Evolutionary conservation across 2,888 invertebrate species (phyloP).

Genomic region (Ophion obscuratus): DNA sequence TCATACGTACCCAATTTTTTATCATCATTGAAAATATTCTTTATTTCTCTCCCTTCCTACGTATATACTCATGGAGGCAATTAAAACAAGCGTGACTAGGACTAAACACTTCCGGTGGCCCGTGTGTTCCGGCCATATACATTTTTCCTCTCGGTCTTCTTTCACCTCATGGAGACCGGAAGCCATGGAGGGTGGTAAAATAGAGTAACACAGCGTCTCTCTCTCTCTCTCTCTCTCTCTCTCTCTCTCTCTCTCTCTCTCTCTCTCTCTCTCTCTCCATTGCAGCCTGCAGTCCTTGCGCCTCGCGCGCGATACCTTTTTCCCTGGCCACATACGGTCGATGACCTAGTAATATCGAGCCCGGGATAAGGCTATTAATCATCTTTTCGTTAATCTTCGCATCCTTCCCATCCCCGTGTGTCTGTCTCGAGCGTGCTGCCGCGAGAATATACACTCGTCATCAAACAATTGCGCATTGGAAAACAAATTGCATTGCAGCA

Average conservation of each 20-base stretch:
- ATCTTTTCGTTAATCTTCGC: constrained; percentile 42
- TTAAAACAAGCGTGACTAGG: constrained; percentile 82
- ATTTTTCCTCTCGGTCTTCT: constrained; percentile 34
- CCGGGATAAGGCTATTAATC: constrained; percentile 48
- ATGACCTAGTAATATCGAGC: constrained; percentile 56
- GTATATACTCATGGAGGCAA: constrained; percentile 66
- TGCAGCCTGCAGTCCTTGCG: constrained; percentile 44
- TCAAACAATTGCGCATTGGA: neutral
- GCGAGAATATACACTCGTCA: neutral
- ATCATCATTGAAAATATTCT: constrained; percentile 25
- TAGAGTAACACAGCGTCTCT: constrained; percentile 33
- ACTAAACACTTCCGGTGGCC: constrained; percentile 80
- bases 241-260: neutral
- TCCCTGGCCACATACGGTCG: constrained; percentile 52
- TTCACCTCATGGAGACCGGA: constrained; percentile 58
- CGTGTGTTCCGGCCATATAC: constrained; percentile 28
- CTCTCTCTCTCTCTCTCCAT: constrained; percentile 2
- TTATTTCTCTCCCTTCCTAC: constrained; percentile 56
- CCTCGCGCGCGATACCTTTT: constrained; percentile 32
- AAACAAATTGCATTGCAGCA: neutral
- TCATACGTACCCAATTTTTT: neutral
- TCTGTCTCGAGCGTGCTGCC: neutral
- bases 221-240: neutral
- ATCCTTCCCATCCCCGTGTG: neutral
- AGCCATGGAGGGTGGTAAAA: constrained; percentile 61